Evolutionary conservation across 2,888 invertebrate species (phyloP).

Genomic region (Actias luna): DNA sequence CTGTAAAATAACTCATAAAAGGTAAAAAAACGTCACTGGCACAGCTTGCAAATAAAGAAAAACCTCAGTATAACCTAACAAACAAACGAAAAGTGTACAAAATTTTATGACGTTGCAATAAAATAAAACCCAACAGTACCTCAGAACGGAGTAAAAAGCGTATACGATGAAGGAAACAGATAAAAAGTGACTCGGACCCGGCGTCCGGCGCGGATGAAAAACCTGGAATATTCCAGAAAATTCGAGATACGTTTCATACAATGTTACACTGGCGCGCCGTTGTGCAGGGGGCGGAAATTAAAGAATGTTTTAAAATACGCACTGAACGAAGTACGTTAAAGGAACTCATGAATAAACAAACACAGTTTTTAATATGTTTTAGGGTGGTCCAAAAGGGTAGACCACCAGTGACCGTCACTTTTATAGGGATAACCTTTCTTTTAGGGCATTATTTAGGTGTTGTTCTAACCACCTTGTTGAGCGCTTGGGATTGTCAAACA

Average conservation of each 20-base stretch:
- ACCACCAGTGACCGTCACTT: no score
- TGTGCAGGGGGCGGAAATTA: background rate
- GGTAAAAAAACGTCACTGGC: background rate
- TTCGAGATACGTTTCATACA: background rate
- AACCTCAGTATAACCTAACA: background rate
- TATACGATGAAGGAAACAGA: conserved; percentile 11
- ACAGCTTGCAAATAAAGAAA: background rate
- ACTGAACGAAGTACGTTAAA: no score
- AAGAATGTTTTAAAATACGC: background rate
- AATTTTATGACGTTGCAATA: conserved; percentile 3
- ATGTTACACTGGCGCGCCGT: background rate
- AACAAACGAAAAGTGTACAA: background rate
- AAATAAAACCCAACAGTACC: background rate
- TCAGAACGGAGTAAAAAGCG: background rate
- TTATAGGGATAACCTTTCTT: no score
- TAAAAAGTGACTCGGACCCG: conserved; percentile 10
- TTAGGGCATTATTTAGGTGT: no score
- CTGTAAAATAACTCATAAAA: no score
- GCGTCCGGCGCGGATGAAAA: conserved; percentile 1
- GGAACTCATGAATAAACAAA: no score
- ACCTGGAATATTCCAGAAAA: background rate
- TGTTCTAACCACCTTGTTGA: no score
- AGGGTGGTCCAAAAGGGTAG: no score
- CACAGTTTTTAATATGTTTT: no score
- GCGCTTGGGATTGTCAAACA: no score